Evolutionary conservation across 2,888 invertebrate species (phyloP).

Genomic region (Nemurella pictetii): DNA sequence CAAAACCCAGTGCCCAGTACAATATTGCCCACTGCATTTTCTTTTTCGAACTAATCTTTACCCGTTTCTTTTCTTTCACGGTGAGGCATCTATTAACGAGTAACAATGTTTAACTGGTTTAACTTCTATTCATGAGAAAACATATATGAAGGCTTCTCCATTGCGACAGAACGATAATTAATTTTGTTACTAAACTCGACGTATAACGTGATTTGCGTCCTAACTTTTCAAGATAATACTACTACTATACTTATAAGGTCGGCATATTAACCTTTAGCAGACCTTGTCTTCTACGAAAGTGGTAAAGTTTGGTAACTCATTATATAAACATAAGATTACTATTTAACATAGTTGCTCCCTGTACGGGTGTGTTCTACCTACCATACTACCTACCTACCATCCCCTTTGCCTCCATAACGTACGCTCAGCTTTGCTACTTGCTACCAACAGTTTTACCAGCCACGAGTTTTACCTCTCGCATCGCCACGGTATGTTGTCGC

Average conservation of each 20-base stretch:
- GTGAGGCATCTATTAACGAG: not conserved
- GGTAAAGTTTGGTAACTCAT: conserved; percentile 25
- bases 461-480: no score
- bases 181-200: conserved; percentile 18
- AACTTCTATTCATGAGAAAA: not conserved
- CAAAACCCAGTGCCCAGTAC: no score
- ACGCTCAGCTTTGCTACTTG: not conserved
- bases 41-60: not conserved
- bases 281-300: conserved; percentile 22
- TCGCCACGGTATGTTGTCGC: not conserved
- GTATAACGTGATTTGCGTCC: conserved; percentile 14
- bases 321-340: conserved; percentile 23
- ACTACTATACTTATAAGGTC: conserved; percentile 10
- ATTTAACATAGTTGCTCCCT: conserved; percentile 25
- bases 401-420: not conserved
- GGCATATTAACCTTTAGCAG: conserved; percentile 20
- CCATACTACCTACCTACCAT: not conserved
- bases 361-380: not conserved
- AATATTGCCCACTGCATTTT: not conserved
- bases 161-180: conserved; percentile 14
- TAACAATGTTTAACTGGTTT: not conserved
- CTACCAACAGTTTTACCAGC: no score
- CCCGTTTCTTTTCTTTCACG: not conserved
- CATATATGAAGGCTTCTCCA: not conserved
- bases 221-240: conserved; percentile 9